These are phyloP conservation scores for Xiphias gladius DNA, from an alignment of 2,113 vertebrate genomes.

Conservation along the genomic window DNA sequence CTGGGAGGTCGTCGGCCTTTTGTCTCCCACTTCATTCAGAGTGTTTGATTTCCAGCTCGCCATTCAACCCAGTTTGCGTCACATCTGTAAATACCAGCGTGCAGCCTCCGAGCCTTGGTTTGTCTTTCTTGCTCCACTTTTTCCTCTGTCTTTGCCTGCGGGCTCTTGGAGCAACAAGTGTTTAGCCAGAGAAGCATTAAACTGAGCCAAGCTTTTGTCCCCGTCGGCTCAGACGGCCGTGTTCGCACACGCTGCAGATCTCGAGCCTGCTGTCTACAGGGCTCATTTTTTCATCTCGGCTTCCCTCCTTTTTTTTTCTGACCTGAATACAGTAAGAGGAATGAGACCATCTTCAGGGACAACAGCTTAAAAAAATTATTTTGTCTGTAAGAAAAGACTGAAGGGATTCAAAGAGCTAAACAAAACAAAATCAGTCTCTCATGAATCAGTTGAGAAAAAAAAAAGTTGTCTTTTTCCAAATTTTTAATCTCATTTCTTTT, in stretches of 20 bases:
- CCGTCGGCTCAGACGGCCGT: slow-evolving; percentile 35
- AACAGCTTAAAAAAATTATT: slow-evolving; percentile 13
- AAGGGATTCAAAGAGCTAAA: not conserved
- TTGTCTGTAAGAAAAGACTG: not conserved
- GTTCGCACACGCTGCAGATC: slow-evolving; percentile 60
- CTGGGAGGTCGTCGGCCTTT: slow-evolving; percentile 65
- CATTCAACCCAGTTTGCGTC: slow-evolving; percentile 50
- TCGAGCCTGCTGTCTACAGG: slow-evolving; percentile 25
- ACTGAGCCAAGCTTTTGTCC: slow-evolving; percentile 53
- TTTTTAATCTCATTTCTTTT: not conserved
- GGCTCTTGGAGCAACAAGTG: slow-evolving; percentile 67
- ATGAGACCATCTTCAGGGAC: slow-evolving; percentile 25
- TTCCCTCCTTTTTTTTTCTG: slow-evolving; percentile 4
- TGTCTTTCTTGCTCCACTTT: slow-evolving; percentile 31
- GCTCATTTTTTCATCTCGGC: not conserved
- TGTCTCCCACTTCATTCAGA: slow-evolving; percentile 71
- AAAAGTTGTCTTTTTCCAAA: not conserved
- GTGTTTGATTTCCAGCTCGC: slow-evolving; percentile 58
- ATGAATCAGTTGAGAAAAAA: not conserved
- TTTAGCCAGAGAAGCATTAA: slow-evolving; percentile 49
- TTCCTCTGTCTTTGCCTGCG: slow-evolving; percentile 54
- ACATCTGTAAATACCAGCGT: slow-evolving; percentile 66
- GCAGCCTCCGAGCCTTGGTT: not conserved
- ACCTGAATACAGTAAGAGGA: slow-evolving; percentile 16
- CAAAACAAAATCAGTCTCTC: not conserved